A percentile compares a stretch with the other conserved stretches of the same genome.
Conservation (phyloP, 2,888 invertebrate species). For the Siphonodentalium dalli region DNA sequence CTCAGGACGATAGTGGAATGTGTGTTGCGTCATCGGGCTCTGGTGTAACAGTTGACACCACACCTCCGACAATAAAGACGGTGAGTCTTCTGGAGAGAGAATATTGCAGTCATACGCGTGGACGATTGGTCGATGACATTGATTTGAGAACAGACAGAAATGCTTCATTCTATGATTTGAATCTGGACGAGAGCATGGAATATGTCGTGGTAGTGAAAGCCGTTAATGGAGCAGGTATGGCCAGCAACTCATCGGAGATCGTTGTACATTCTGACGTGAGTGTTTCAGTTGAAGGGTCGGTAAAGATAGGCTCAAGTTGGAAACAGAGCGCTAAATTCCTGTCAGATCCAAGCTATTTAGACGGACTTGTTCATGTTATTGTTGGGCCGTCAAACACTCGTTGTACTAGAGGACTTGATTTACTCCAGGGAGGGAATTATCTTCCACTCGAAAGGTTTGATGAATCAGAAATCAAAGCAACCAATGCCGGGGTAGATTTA, state of each 20-base stretch:
- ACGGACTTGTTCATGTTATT: too few species aligned
- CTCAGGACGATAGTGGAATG: conserved; percentile 33
- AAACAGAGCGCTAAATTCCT: conserved; percentile 22
- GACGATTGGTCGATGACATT: too few species aligned
- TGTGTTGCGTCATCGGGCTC: conserved; percentile 26
- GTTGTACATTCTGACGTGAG: conserved; percentile 29
- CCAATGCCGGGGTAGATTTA: conserved; percentile 5
- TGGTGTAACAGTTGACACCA: conserved; percentile 31
- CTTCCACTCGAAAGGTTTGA: neutral
- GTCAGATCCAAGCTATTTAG: conserved; percentile 17
- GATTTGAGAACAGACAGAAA: conserved; percentile 11
- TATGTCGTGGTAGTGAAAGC: conserved; percentile 30
- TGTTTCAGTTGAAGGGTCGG: conserved; percentile 26
- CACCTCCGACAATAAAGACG: too few species aligned
- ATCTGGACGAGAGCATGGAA: conserved; percentile 13
- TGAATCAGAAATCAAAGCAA: neutral
- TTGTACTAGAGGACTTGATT: too few species aligned
- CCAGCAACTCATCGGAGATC: conserved; percentile 5
- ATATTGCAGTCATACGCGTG: neutral
- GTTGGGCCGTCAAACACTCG: too few species aligned
- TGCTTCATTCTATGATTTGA: conserved; percentile 31
- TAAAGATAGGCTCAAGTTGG: conserved; percentile 33
- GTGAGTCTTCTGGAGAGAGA: too few species aligned
- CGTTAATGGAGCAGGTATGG: conserved; percentile 29
- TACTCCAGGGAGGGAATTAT: too few species aligned